Conservation (phyloP, 2,113 vertebrate species). For the Siniperca knerii region DNA sequence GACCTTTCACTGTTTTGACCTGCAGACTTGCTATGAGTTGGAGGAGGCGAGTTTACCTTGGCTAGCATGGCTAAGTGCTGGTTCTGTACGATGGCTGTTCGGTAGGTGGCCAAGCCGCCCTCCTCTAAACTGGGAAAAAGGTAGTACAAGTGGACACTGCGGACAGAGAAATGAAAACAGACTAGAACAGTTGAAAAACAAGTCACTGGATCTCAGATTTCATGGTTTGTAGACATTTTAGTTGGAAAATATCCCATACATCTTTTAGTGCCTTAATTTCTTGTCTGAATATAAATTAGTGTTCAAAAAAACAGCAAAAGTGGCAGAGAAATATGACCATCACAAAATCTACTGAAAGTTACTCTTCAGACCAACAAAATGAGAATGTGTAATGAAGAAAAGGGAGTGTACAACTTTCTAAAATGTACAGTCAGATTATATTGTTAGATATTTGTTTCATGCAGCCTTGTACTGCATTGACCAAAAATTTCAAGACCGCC, state of each 20-base stretch:
- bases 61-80: conserved; percentile 98
- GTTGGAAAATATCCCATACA: too few relatives aligned
- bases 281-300: background rate
- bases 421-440: background rate
- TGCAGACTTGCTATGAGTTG: conserved; percentile 3
- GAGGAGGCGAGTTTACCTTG: conserved; percentile 86
- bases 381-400: background rate
- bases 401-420: background rate
- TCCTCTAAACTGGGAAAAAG: conserved; percentile 97
- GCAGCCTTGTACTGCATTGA: conserved; percentile 1
- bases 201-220: background rate
- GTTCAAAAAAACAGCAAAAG: background rate
- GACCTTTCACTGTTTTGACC: conserved; percentile 27
- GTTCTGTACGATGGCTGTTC: conserved; percentile 98
- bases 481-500: conserved; percentile 27
- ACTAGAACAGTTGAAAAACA: background rate
- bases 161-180: conserved; percentile 25
- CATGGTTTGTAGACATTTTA: background rate
- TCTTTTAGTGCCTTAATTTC: background rate
- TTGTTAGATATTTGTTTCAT: background rate
- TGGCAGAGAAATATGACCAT: background rate
- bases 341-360: background rate
- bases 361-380: background rate
- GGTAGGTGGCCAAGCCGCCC: conserved; percentile 96
- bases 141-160: conserved; percentile 97